A percentile compares a stretch with the other conserved stretches of the same genome.
Conservation (phyloP, 2,113 vertebrate species). For the Macrotus californicus region DNA sequence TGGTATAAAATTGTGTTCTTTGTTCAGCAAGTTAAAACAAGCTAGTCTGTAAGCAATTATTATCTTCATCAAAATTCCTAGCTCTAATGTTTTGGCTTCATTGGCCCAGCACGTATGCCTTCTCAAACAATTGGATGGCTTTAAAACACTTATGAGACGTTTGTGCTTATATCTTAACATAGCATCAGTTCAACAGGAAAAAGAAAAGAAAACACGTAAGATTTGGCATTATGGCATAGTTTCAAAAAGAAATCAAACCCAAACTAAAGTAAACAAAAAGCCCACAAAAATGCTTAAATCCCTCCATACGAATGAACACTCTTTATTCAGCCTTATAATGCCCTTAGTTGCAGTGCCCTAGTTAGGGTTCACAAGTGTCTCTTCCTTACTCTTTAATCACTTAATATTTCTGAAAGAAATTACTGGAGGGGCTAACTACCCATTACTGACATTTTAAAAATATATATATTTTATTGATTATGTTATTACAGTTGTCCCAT, state of each 20-base stretch:
- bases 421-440: background rate
- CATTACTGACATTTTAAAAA: conserved; percentile 19
- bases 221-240: conserved; percentile 52
- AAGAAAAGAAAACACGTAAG: conserved; percentile 17
- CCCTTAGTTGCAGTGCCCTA: background rate
- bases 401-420: conserved; percentile 34
- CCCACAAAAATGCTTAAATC: background rate
- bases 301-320: background rate
- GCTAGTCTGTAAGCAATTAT: conserved; percentile 74
- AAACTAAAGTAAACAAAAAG: conserved; percentile 54
- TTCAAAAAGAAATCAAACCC: conserved; percentile 47
- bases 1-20: conserved; percentile 61
- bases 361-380: background rate
- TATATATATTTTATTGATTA: no score
- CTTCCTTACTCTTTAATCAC: conserved; percentile 13
- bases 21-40: conserved; percentile 73
- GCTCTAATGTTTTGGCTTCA: conserved; percentile 72
- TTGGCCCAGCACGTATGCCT: conserved; percentile 67
- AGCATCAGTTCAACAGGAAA: conserved; percentile 71
- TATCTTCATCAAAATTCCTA: conserved; percentile 76
- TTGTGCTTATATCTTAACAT: conserved; percentile 72
- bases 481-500: no score
- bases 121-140: conserved; percentile 72
- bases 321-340: conserved; percentile 8
- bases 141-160: conserved; percentile 68